Conservation (phyloP, 2,113 vertebrate species). For the Ctenomys sociabilis region DNA sequence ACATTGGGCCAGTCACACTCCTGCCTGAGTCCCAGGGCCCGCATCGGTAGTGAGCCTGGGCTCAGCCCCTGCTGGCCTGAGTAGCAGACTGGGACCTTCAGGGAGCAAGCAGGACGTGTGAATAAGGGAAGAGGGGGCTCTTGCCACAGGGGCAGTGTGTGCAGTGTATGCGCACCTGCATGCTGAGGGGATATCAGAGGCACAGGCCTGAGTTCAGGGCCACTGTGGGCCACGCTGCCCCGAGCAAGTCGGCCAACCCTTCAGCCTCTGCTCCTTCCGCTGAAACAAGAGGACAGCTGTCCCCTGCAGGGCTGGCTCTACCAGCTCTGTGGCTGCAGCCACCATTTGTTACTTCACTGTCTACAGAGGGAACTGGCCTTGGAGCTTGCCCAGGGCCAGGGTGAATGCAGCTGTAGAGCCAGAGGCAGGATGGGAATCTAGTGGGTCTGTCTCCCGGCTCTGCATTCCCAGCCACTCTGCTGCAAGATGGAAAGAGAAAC, state of each 20-base stretch:
- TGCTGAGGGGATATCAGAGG: accelerated
- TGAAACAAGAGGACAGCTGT: not conserved
- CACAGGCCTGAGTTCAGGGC: not conserved
- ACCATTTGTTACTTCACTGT: not conserved
- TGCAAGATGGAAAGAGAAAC: not conserved
- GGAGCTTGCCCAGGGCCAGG: not conserved
- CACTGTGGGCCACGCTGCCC: not conserved
- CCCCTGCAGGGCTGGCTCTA: no score
- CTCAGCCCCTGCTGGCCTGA: not conserved
- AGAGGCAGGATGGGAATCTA: not conserved
- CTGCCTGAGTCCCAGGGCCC: not conserved
- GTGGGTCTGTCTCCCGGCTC: not conserved
- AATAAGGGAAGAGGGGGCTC: not conserved
- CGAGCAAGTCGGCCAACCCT: not conserved
- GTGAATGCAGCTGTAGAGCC: not conserved
- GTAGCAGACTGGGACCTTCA: not conserved
- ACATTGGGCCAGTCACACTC: not conserved
- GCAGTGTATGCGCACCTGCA: no score
- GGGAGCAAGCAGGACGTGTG: not conserved
- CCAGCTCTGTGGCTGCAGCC: no score
- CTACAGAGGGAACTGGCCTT: not conserved
- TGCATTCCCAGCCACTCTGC: accelerated
- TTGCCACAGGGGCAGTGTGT: not conserved
- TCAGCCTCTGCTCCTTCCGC: not conserved
- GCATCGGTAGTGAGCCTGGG: not conserved